Conservation (phyloP, 1,140 invertebrate species). For the Zaprionus lachaisei region DNA sequence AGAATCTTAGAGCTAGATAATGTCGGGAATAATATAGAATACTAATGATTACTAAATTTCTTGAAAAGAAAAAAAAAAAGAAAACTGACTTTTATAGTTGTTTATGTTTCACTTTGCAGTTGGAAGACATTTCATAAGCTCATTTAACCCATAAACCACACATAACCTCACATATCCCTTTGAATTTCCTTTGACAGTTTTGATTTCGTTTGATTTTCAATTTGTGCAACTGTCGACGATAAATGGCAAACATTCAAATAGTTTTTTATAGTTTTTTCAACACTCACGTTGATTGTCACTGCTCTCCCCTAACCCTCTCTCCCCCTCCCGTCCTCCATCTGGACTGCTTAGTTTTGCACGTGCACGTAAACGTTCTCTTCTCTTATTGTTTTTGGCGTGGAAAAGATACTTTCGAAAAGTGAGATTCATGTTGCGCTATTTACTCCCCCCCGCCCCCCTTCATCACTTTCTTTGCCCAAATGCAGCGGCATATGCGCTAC, state of each 20-base stretch:
- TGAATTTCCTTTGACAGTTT: not conserved
- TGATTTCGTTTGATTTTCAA: not conserved
- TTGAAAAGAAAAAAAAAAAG: not conserved
- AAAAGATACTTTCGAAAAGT: slow-evolving; percentile 37
- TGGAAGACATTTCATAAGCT: not conserved
- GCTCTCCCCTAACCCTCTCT: not conserved
- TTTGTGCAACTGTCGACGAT: not conserved
- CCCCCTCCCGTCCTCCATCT: not conserved
- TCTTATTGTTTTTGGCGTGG: not conserved
- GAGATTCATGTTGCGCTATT: slow-evolving; percentile 30
- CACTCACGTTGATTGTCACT: not conserved
- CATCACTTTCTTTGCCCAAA: not conserved
- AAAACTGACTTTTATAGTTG: too few relatives aligned
- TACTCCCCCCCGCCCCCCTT: not conserved
- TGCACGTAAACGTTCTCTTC: not conserved
- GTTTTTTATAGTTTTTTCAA: not conserved
- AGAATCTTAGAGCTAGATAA: not conserved
- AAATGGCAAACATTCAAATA: not conserved
- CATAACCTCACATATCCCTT: not conserved
- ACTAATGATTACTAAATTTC: not conserved
- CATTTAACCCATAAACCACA: not conserved
- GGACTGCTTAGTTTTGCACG: slow-evolving; percentile 3
- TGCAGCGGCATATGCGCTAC: slow-evolving; percentile 27
- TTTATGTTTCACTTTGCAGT: too few relatives aligned
- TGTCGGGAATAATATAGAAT: not conserved